Base-by-base conservation (phyloP, 2,888 invertebrate species). In the Lycia hirtaria region DNA sequence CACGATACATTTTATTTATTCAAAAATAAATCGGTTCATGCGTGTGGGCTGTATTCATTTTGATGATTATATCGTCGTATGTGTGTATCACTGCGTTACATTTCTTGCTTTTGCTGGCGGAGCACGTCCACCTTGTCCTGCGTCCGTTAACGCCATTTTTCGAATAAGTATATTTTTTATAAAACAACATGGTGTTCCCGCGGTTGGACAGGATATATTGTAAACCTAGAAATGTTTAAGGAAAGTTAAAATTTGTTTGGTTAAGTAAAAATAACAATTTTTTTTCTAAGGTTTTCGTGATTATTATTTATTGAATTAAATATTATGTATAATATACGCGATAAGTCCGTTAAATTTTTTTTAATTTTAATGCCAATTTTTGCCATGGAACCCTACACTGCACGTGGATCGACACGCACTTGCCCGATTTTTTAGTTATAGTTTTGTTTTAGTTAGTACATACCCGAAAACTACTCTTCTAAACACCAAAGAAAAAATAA, bases 21-120 rank as follows among this genome's bases (percentile, higher is more conserved):
- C 14, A n/a, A 17, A 4, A 5, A 20, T 30, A 41, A 26, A 28
- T 3, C 3, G 56, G 56, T 4, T 44, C 33, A 33, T 56, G 56
- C 2, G 45, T 14, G 22, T 56, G 50, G 4, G 7, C 1, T 26
- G 41, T 35, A 15, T 51, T 47, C 17, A 28, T 24, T 52, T 48
- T 57, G 4, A 52, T 41, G 7, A 57, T 48, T 12, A 15, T 14
- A 1, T 19, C 14, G 14, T 51, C 37, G 14, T 7, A 30, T 9
- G 55, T 59, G 17, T 50, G 30, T 5, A 47, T 41, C 0, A 19
- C 35, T 4, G 59, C 59, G 4, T 15, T 28, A n/a, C 54, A 59
- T 9, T 30, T 12, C 32, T 26, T 26, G 33, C 17, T 41, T 26
- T 35, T 47, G 22, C 22, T 51, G 19, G 26, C 50, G 4, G 59